phyloP scores from a whole-genome alignment of 2,888 invertebrate genomes.

The Cryptus viduatorius region DNA sequence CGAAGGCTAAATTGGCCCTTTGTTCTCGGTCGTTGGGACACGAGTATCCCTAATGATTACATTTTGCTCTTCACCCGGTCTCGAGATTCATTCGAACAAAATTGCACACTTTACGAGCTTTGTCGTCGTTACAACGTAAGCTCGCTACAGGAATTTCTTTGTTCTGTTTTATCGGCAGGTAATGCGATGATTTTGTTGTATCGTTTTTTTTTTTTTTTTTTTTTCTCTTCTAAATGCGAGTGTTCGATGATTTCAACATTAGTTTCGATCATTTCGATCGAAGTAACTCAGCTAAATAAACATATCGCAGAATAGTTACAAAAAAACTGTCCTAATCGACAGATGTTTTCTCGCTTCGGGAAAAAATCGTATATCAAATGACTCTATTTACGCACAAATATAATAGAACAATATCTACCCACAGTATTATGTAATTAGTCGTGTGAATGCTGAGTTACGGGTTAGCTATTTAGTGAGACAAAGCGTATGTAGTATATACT shows the following conservation, averaged over 20 bases:
- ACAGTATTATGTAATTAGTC: conserved; percentile 74
- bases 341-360: conserved; percentile 6
- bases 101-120: conserved; percentile 22
- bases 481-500: conserved; percentile 51
- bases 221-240: not conserved
- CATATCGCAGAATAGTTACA: not conserved
- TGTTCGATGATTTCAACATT: not conserved
- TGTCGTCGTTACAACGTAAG: conserved; percentile 1
- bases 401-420: conserved; percentile 12
- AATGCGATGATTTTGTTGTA: not conserved
- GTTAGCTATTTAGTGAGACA: conserved; percentile 74
- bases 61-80: conserved; percentile 24
- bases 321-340: conserved; percentile 1
- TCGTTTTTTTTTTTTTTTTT: not conserved
- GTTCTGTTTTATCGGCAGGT: not conserved
- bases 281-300: conserved; percentile 3
- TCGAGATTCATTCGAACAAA: conserved; percentile 40
- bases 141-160: not conserved
- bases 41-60: conserved; percentile 52
- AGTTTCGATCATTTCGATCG: not conserved
- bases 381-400: conserved; percentile 34
- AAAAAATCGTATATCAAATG: not conserved
- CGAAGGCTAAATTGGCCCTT: conserved; percentile 59
- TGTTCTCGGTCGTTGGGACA: conserved; percentile 52
- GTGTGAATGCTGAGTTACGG: conserved; percentile 78